Evolutionary conservation across 2,113 vertebrate genomes (phyloP), one percentile per base, ranked within the genome.

Genomic region (Balaenoptera acutorostrata): DNA sequence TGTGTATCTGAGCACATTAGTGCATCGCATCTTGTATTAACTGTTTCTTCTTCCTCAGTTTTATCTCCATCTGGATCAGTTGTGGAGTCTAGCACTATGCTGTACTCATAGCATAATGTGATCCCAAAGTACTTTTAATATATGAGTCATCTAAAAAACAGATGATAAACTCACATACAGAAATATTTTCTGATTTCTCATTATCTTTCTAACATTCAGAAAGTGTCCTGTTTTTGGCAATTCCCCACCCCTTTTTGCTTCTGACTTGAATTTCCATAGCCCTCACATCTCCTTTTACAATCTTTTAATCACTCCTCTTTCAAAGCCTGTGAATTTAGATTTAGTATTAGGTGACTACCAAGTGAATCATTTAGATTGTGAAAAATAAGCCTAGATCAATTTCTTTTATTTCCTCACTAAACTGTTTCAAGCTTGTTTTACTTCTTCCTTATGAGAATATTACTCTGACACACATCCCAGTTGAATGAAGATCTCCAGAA

Each of bases 401-500:
- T 97, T 87, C 27, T 97, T 92, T 90, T 77, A 93, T 94, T 74
- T 96, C 83, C 80, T 14, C 46, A 75, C 52, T 92, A 52, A 71
- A 49, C 18, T 72, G 59, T 93, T 95, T 82, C 64, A 93, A 89
- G 59, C 46, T 87, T 46, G 27, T 86, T 96, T 90, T 90, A 81
- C 66, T 92, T 96, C 78, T 71, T 78, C 46, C 41, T 93, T 96
- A 52, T 92, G 75, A 97, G 75, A 55, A 36, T 92, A 95, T 97
- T 95, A 94, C 46, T 81, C 59, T 97, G 96, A 75, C 87, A 96
- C 39, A 88, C n/a, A 92, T 96, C 74, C 93, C 66, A 68, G 68
- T 10, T 93, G 95, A 96, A 95, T 55, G 69, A 77, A 44, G 74
- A 96, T 71, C 87, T 98, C 89, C 78, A 97, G 88, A 97, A 95